Percentiles rank a stretch among this genome's conserved stretches.
Evolutionary conservation across 1,140 invertebrate species (phyloP).

Genomic region (Drosophila subpulchrella): DNA sequence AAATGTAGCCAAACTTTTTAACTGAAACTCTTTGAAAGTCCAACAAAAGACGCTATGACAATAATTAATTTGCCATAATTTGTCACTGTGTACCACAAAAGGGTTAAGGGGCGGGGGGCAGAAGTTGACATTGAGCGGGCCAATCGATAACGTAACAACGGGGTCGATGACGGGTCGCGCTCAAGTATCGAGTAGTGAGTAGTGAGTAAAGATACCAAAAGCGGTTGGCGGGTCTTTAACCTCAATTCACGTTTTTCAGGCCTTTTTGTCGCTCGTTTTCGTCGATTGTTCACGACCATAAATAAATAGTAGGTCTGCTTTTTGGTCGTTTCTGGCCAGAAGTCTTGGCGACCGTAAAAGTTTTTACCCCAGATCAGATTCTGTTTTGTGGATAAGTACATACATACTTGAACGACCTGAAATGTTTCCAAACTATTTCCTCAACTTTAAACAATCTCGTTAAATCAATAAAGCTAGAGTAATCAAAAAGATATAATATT

Average conservation of each 20-base stretch:
- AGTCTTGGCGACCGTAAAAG: conserved; percentile 10
- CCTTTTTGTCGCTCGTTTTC: conserved; percentile 12
- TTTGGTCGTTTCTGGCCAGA: conserved; percentile 1
- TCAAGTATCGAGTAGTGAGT: conserved; percentile 13
- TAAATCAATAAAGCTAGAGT: not conserved
- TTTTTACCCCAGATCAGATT: not conserved
- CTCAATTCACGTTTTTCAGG: conserved; percentile 41
- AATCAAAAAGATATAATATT: not conserved
- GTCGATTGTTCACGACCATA: conserved; percentile 22
- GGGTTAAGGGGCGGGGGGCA: conserved; percentile 1
- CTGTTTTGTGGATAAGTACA: not conserved
- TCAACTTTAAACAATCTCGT: not conserved
- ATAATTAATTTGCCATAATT: not conserved
- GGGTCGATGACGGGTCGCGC: conserved; percentile 51
- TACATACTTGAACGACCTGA: not conserved
- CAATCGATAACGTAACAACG: conserved; percentile 49
- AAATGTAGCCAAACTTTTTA: too few species aligned
- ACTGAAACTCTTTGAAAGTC: too few species aligned
- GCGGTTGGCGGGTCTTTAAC: conserved; percentile 39
- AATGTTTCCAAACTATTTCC: conserved; percentile 2
- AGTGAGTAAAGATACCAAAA: conserved; percentile 21
- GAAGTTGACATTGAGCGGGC: conserved; percentile 45
- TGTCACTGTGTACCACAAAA: not conserved
- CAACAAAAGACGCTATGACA: too few species aligned
- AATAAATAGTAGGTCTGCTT: conserved; percentile 21